Evolutionary conservation across 2,797 vertebrate genomes (phyloP), one percentile per base, ranked within the genome.

Genomic region (Ispidina picta): DNA sequence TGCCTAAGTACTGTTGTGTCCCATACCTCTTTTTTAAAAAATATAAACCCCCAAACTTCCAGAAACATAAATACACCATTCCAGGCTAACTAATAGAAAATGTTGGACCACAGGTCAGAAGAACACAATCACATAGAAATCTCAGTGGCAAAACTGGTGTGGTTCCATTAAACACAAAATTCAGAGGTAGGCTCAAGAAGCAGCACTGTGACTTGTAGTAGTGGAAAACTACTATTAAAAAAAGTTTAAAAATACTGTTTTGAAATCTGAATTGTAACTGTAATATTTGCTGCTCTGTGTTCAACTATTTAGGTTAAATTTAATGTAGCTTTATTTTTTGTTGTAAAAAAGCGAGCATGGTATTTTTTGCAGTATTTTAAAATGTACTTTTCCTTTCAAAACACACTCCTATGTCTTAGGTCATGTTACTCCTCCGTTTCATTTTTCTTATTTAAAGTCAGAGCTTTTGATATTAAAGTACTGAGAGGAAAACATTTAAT

Each of bases 281-380:
- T 84, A 91, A 44, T 86, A 64, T 82, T 82, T 82, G 94, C 94
- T 96, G 94, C 90, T 94, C 31, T 86, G n/a, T 88, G 44, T 94
- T 91, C 64, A 91, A 76, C 48, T 83, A 19, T 75, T 87, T 64
- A 89, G 89, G 46, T 54, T 81, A 77, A 88, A 83, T 93, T 93
- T 75, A 63, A 68, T 51, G 48, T 71, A 78, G 62, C 12, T 92
- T 59, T 63, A 15, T 54, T 46, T 72, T 70, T 84, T 81, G 18
- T 86, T 23, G 31, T 58, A 43, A 60, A 86, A 91, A 91, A 81
- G 16, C 51, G 64, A 92, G 6, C 82, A 78, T 56, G 68, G n/a
- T 88, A 20, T 26, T 83, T 95, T 92, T 93, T 62, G 8, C 70
- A 74, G 65, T 93, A 82, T 88, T 90, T 93, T 52, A 63, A 86